These are phyloP conservation scores for Pipistrellus pygmaeus DNA, from an alignment of 2,797 vertebrate species.

Conservation along the genomic window DNA sequence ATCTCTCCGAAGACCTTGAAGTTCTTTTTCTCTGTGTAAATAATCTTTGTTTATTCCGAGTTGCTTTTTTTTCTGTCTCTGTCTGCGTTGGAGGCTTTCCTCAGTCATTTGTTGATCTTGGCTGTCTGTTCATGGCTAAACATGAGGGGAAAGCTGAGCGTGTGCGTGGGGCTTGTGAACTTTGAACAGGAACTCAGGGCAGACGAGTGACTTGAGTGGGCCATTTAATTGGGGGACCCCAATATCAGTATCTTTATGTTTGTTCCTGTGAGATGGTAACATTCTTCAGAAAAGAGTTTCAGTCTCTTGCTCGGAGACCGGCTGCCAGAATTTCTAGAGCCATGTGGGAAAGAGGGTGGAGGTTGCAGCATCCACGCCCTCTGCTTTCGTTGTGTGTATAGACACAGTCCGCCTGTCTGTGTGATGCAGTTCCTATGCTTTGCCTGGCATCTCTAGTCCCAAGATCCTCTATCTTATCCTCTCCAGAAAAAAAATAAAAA, in stretches of 20 bases:
- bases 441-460: not conserved
- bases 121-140: slow-evolving; percentile 10
- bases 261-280: not conserved
- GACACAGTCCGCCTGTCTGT: not conserved
- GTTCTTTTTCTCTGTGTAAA: not conserved
- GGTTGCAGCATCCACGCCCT: not conserved
- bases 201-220: not conserved
- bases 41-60: not conserved
- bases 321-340: not conserved
- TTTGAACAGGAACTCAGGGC: slow-evolving; percentile 38
- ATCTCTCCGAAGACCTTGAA: slow-evolving; percentile 7
- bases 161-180: not conserved
- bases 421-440: not conserved
- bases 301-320: not conserved
- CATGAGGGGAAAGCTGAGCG: not conserved
- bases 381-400: not conserved
- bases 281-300: not conserved
- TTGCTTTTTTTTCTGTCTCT: not conserved
- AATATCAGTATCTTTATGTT: not conserved
- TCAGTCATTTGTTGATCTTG: slow-evolving; percentile 38
- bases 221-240: not conserved
- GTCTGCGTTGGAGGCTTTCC: slow-evolving; percentile 2
- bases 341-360: not conserved
- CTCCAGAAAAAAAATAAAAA: not conserved
- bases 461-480: not conserved